phyloP scores from a whole-genome alignment of 1,140 invertebrate genomes.

The Phymastichus coffea region DNA sequence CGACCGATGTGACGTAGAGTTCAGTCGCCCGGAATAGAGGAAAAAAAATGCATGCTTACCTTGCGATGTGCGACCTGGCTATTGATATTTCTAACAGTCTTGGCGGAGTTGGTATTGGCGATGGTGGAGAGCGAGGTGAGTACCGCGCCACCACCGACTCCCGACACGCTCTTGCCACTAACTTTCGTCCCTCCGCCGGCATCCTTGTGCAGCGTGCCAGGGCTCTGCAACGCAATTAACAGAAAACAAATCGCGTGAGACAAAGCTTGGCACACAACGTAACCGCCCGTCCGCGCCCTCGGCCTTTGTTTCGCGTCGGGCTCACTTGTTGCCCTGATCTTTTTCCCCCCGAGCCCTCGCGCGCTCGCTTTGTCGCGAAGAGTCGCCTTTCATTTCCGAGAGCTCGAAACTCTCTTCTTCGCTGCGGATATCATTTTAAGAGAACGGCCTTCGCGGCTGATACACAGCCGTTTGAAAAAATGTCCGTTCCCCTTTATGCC shows the following conservation, averaged over 20 bases:
- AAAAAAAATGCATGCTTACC: slow-evolving; percentile 39
- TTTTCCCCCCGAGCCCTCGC: too few relatives aligned
- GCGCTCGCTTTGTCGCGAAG: not conserved
- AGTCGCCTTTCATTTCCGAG: too few relatives aligned
- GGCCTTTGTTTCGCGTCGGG: too few relatives aligned
- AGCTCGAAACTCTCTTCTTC: too few relatives aligned
- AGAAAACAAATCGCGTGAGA: not conserved
- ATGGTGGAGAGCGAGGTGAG: slow-evolving; percentile 55
- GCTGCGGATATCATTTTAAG: too few relatives aligned
- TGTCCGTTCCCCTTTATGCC: too few relatives aligned
- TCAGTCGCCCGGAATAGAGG: too few relatives aligned
- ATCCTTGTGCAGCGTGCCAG: slow-evolving; percentile 57
- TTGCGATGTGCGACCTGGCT: slow-evolving; percentile 48
- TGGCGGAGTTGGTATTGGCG: slow-evolving; percentile 49
- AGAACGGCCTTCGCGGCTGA: too few relatives aligned
- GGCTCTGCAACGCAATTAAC: slow-evolving; percentile 52
- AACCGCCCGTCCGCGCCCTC: not conserved
- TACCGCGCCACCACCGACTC: slow-evolving; percentile 49
- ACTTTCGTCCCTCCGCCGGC: slow-evolving; percentile 55
- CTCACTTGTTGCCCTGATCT: too few relatives aligned
- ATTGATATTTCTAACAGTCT: slow-evolving; percentile 50
- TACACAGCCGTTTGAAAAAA: too few relatives aligned
- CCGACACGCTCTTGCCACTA: slow-evolving; percentile 51
- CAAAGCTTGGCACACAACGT: not conserved
- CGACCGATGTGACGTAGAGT: too few relatives aligned